Evolutionary conservation across 2,888 invertebrate genomes (phyloP).

Genomic region (Hypena proboscidalis): DNA sequence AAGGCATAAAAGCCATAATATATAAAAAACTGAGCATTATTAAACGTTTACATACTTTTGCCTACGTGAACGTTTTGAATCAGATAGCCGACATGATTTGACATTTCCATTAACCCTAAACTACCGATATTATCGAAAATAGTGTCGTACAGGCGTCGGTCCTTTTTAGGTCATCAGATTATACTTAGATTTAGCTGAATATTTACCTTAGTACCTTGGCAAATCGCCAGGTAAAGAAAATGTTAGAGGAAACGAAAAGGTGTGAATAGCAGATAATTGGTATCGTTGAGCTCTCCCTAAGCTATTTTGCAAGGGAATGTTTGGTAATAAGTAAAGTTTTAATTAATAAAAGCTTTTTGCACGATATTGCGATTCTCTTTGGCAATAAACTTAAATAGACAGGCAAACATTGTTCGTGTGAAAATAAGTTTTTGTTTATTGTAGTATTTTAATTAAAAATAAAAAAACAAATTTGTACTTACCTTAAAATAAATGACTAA

Average conservation of each 20-base stretch:
- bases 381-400: constrained; percentile 4
- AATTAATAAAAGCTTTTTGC: constrained; percentile 28
- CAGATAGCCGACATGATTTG: no score
- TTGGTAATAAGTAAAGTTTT: constrained; percentile 36
- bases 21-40: no score
- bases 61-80: no score
- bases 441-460: no score
- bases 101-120: no score
- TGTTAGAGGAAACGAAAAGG: constrained; percentile 4
- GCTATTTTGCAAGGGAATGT: constrained; percentile 14
- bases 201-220: not conserved
- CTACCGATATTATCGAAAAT: not conserved
- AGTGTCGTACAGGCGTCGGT: not conserved
- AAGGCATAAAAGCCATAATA: no score
- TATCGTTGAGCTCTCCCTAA: constrained; percentile 16
- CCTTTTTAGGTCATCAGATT: constrained; percentile 1
- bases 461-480: no score
- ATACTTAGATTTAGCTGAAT: constrained; percentile 5
- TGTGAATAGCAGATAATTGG: constrained; percentile 12
- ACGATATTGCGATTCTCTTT: constrained; percentile 13
- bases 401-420: no score
- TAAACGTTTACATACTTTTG: no score
- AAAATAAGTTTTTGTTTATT: no score
- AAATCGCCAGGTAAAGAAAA: not conserved
- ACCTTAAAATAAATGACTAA: no score